Conservation (phyloP, 2,797 vertebrate species). For the Pangasius krempfi region DNA sequence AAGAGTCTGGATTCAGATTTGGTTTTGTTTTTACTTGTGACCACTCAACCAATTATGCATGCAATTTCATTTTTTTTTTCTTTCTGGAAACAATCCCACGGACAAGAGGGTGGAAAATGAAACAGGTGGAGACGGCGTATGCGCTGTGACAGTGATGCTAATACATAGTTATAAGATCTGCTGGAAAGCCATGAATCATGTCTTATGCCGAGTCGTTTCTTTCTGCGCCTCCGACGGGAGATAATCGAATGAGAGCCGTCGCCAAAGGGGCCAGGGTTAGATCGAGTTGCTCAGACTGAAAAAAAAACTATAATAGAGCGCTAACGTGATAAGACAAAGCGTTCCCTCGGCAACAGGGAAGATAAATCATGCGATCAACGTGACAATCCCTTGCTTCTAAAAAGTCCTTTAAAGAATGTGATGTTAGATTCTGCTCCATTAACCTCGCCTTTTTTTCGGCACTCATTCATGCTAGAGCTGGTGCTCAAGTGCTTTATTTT, state of each 20-base stretch:
- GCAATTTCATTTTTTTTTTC: background rate
- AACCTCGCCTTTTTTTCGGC: background rate
- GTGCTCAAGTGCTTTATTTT: background rate
- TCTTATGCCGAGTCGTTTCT: constrained; percentile 22
- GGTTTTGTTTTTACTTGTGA: background rate
- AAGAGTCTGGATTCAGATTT: background rate
- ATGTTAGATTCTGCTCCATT: constrained; percentile 20
- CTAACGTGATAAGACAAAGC: constrained; percentile 50
- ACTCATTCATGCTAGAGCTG: background rate
- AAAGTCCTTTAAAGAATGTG: constrained; percentile 22
- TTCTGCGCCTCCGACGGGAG: constrained; percentile 19
- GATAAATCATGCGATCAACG: constrained; percentile 42
- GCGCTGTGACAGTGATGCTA: constrained; percentile 29
- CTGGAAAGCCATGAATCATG: constrained; percentile 31
- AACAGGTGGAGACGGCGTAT: constrained; percentile 18
- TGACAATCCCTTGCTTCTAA: background rate
- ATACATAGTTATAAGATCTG: constrained; percentile 31
- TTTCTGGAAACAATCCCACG: background rate
- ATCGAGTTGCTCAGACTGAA: constrained; percentile 32
- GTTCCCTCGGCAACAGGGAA: constrained; percentile 35
- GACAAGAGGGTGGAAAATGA: constrained; percentile 14
- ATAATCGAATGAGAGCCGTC: constrained; percentile 39
- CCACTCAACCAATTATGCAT: constrained; percentile 10
- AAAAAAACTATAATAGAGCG: constrained; percentile 27
- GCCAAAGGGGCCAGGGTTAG: constrained; percentile 13